phyloP scores from a whole-genome alignment of 1,140 invertebrate genomes.

The Manduca sexta region DNA sequence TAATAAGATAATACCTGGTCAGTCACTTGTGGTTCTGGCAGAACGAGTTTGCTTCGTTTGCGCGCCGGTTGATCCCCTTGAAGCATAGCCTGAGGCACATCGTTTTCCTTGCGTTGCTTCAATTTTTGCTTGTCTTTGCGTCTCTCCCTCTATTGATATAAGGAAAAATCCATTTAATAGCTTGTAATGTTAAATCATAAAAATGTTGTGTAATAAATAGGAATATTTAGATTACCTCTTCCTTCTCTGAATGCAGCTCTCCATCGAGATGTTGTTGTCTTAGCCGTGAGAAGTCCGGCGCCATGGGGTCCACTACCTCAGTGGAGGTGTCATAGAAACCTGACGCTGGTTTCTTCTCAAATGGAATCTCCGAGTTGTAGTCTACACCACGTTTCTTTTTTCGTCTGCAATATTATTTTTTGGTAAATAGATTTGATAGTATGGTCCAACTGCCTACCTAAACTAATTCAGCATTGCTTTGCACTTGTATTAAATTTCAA shows the following conservation, averaged over 20 bases:
- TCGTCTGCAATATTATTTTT: conserved; percentile 60
- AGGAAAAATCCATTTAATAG: conserved; percentile 17
- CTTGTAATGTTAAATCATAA: neutral
- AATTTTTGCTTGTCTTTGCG: conserved; percentile 94
- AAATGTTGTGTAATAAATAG: neutral
- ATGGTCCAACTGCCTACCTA: no score
- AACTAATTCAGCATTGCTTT: no score
- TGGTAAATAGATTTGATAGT: neutral
- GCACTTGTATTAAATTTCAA: no score
- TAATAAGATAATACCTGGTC: conserved; percentile 77
- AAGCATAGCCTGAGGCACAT: conserved; percentile 93
- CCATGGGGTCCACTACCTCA: conserved; percentile 90
- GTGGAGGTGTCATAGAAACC: conserved; percentile 96
- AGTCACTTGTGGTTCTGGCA: conserved; percentile 97
- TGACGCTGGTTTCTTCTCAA: conserved; percentile 92
- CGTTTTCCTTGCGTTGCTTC: conserved; percentile 96
- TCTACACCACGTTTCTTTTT: conserved; percentile 93
- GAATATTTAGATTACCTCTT: conserved; percentile 77
- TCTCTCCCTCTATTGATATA: conserved; percentile 77
- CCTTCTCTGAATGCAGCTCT: conserved; percentile 90
- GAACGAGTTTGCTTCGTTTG: conserved; percentile 96
- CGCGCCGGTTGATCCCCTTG: conserved; percentile 91
- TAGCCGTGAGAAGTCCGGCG: conserved; percentile 91
- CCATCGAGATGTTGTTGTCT: conserved; percentile 95
- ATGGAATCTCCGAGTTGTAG: conserved; percentile 98